Base-by-base conservation (phyloP, 2,113 vertebrate genomes). In the Brienomyrus brachyistius region DNA sequence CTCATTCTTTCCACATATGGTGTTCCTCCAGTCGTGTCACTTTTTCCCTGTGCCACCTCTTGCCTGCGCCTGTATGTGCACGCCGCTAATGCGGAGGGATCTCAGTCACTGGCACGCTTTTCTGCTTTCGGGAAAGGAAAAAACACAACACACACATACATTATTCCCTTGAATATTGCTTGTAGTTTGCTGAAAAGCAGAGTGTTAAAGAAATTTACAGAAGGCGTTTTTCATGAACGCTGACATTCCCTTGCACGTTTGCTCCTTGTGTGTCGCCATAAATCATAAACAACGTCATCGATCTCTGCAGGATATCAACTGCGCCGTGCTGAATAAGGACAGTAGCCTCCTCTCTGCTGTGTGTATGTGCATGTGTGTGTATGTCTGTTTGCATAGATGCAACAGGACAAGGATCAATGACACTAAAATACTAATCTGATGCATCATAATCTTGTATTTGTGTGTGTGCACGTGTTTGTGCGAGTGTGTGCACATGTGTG, bases 111-210 rank as follows among this genome's bases (percentile, higher is more conserved):
- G 6, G 31, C 52, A 23, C 23, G 27, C 11, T 4, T 48, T 54
- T 35, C 84, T 80, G 40, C 62, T 77, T 27, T 45, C 35, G 45
- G 45, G 45, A 23, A 45, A 23, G 77, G 45, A 84, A 48, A 47
- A 74, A 80, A 11, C 19, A 54, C 43, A 77, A 43, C 35, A 52
- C 89, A 70, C 62, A 13, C 62, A 80, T 43, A 52, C 89, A 27
- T 43, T 15, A 90, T 87, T 87, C 31, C 85, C 66, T 45, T n/a
- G 48, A 87, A 90, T 87, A 87, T 82, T 43, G 89, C 89, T 17
- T 27, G 66, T 48, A 77, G 48, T 90, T 87, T 87, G 45, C 84
- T 77, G 47, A 51, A 87, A 54, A 87, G 84, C 89, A 74, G 19
- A 52, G 89, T 50, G 54, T 89, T 86, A 50, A 86, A 50, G n/a